Base-by-base conservation (phyloP, 2,113 vertebrate species). In the Empidonax traillii region DNA sequence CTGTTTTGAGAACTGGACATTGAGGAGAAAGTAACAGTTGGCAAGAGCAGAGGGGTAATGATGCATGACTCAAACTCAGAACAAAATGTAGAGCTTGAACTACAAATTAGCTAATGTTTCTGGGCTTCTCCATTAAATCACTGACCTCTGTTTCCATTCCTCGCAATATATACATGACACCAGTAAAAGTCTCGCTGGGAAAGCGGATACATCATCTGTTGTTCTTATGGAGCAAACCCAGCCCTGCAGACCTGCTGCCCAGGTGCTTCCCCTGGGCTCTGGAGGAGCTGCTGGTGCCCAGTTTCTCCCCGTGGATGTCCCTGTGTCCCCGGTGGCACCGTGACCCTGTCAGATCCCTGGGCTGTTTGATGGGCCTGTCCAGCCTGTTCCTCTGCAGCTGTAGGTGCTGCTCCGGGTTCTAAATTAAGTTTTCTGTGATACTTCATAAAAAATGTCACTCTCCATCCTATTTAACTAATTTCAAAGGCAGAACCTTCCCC, bases 21-120 rank as follows among this genome's bases (percentile, higher is more conserved):
- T 20, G 71, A 74, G 69, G 77, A 83, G 65, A 89, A 90, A 89
- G 35, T 43, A 87, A 93, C 58, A 81, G 53, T 81, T 97, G 96
- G 93, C 94, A 97, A 93, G 92, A 90, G 92, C 94, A 89, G 78
- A 93, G 59, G 81, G 90, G 92, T 96, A 87, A 86, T 91, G 95
- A 92, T 96, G 79, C 93, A 39, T 90, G 79, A 94, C 89, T 94
- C 87, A 78, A 96, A 89, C 62, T 88, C 78, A 87, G 71, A 87
- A 87, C 85, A 87, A 61, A 94, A 96, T 69, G 63, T 82, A 93
- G 94, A 88, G 65, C 82, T 77, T 94, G 72, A 72, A 27, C 79
- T 96, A 93, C 87, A 81, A 85, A 94, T 83, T 90, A 92, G 94
- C 85, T 82, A 28, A 80, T 28, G 72, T 91, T 85, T 72, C 94